phyloP scores from a whole-genome alignment of 2,888 invertebrate genomes.

The Conus canariensis region DNA sequence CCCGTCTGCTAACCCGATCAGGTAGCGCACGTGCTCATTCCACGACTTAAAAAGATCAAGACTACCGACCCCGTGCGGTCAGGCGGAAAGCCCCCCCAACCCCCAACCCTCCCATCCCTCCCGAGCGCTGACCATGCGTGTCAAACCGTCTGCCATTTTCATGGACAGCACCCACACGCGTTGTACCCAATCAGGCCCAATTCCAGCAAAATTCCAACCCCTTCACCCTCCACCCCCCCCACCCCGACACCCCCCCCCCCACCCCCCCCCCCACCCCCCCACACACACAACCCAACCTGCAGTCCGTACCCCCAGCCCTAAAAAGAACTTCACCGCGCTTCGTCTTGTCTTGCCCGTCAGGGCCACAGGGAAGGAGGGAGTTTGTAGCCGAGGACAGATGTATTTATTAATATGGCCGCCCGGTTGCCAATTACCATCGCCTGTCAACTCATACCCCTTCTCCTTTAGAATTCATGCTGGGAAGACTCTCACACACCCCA shows the following conservation, averaged over 20 bases:
- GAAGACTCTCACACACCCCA: not conserved
- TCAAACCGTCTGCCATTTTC: slow-evolving; percentile 12
- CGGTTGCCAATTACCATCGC: slow-evolving; percentile 40
- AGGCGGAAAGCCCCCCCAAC: not conserved
- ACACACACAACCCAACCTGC: too few relatives aligned
- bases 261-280: too few relatives aligned
- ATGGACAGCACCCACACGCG: not conserved
- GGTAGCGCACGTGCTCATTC: slow-evolving; percentile 16
- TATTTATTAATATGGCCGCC: slow-evolving; percentile 43
- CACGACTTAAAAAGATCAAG: slow-evolving; percentile 20
- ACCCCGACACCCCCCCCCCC: too few relatives aligned
- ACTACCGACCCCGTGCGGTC: not conserved
- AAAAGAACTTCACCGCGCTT: slow-evolving; percentile 11
- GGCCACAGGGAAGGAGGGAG: not conserved
- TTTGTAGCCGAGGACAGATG: slow-evolving; percentile 28
- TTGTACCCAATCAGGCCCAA: not conserved
- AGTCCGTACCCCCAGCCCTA: not conserved
- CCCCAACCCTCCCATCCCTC: too few relatives aligned
- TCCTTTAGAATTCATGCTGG: slow-evolving; percentile 36
- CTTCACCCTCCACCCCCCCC: not conserved
- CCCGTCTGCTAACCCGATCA: not conserved
- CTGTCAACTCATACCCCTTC: slow-evolving; percentile 38
- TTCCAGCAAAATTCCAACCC: not conserved
- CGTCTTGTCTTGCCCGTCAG: not conserved
- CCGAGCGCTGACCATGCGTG: not conserved